These are phyloP conservation scores for Cordilura impudica DNA, from an alignment of 2,888 invertebrate genomes.

Conservation along the genomic window DNA sequence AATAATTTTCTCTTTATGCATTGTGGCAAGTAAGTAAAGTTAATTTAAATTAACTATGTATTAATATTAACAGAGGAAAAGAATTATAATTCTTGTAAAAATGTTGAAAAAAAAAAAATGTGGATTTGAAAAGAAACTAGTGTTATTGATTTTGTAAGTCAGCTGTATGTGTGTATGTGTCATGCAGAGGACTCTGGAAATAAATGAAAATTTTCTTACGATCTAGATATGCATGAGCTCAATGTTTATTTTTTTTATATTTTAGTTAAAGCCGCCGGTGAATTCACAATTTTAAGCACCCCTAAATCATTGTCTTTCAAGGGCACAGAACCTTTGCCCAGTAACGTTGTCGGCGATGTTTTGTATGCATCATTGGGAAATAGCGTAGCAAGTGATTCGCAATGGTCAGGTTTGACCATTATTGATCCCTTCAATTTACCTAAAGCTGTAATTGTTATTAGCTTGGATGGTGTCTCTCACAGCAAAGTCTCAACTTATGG, in stretches of 20 bases:
- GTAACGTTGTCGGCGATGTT: conserved; percentile 84
- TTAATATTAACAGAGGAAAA: neutral
- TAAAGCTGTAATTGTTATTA: conserved; percentile 84
- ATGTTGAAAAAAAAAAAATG: neutral
- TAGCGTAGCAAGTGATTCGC: conserved; percentile 84
- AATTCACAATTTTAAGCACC: conserved; percentile 84
- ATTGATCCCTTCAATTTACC: conserved; percentile 85
- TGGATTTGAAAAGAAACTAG: neutral
- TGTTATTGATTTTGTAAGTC: conserved; percentile 33
- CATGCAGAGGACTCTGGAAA: neutral
- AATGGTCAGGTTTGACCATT: conserved; percentile 85
- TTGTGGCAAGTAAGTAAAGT: conserved; percentile 75
- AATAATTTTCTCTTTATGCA: conserved; percentile 72
- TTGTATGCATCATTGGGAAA: conserved; percentile 85
- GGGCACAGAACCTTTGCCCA: conserved; percentile 81
- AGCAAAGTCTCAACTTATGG: conserved; percentile 68
- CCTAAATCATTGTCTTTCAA: conserved; percentile 85
- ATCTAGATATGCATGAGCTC: neutral
- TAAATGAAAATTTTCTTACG: neutral
- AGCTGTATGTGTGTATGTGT: conserved; percentile 20
- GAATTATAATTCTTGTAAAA: neutral
- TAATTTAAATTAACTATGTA: neutral
- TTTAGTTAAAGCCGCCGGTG: conserved; percentile 76
- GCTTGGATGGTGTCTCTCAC: conserved; percentile 84
- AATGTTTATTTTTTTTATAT: conserved; percentile 14